phyloP scores from a whole-genome alignment of 2,113 vertebrate genomes.

The Dermatemys mawii region DNA sequence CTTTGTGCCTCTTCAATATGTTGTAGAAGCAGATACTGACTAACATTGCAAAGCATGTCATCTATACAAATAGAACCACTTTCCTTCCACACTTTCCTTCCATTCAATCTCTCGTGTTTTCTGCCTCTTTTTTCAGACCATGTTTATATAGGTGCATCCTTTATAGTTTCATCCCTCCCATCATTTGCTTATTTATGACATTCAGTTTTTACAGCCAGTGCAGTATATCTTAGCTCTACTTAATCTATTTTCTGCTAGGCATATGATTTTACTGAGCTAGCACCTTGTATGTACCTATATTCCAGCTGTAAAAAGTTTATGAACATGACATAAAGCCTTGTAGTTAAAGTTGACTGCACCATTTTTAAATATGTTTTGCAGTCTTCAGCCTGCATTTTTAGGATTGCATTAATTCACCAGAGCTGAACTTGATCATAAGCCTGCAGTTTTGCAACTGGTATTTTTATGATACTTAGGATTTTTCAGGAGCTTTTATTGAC shows the following conservation, averaged over 20 bases:
- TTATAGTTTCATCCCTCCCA: neutral
- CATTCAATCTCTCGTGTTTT: neutral
- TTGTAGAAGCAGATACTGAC: neutral
- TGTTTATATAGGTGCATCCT: neutral
- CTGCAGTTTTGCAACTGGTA: neutral
- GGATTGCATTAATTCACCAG: neutral
- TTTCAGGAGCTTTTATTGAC: neutral
- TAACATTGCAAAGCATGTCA: neutral
- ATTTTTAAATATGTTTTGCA: neutral
- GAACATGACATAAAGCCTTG: neutral
- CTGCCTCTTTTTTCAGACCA: neutral
- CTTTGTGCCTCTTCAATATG: slow-evolving; percentile 3
- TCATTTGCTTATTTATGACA: neutral
- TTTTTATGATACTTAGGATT: neutral
- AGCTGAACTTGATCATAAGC: neutral
- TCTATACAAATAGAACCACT: neutral
- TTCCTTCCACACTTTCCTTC: neutral
- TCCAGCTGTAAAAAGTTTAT: neutral
- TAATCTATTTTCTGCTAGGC: neutral
- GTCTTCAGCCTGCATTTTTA: neutral
- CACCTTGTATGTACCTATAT: neutral
- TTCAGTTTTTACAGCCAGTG: neutral
- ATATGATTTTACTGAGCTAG: neutral
- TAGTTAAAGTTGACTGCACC: neutral
- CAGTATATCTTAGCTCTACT: neutral